Percentiles rank a stretch among this genome's conserved stretches.
Evolutionary conservation across 1,140 invertebrate species (phyloP).

Genomic region (Campoletis sonorensis): DNA sequence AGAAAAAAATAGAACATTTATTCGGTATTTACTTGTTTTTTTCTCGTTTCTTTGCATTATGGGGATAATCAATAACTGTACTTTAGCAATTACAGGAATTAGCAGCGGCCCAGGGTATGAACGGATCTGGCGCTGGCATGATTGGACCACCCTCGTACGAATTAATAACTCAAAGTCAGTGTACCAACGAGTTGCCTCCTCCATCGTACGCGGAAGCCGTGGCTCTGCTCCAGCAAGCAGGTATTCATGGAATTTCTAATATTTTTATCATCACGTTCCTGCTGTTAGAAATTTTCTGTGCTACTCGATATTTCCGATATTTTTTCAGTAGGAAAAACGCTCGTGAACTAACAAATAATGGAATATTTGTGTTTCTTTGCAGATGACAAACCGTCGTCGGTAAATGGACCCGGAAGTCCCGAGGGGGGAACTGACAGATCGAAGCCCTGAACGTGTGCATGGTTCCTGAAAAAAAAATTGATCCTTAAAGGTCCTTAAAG

Average conservation of each 20-base stretch:
- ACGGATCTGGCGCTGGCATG: constrained; percentile 56
- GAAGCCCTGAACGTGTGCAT: constrained; percentile 25
- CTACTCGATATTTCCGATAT: too few relatives aligned
- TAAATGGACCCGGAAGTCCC: not conserved
- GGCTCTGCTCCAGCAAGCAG: constrained; percentile 60
- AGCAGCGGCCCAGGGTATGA: constrained; percentile 59
- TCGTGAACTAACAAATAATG: too few relatives aligned
- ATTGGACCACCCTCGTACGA: constrained; percentile 66
- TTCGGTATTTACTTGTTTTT: not conserved
- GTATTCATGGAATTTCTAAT: constrained; percentile 56
- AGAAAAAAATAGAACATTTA: not conserved
- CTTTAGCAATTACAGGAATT: constrained; percentile 65
- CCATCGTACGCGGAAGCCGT: constrained; percentile 67
- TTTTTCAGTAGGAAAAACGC: too few relatives aligned
- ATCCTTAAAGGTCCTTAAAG: too few relatives aligned
- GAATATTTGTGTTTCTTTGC: too few relatives aligned
- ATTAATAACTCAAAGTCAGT: constrained; percentile 62
- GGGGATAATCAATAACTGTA: constrained; percentile 32
- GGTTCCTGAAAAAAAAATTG: not conserved
- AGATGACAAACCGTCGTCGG: constrained; percentile 45
- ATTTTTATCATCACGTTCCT: not conserved
- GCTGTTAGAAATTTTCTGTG: not conserved
- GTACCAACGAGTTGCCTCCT: constrained; percentile 63
- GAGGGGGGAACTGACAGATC: constrained; percentile 33
- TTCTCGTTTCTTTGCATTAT: not conserved